phyloP scores from a whole-genome alignment of 2,888 invertebrate species.

The Scaptodrosophila latifasciaeformis region DNA sequence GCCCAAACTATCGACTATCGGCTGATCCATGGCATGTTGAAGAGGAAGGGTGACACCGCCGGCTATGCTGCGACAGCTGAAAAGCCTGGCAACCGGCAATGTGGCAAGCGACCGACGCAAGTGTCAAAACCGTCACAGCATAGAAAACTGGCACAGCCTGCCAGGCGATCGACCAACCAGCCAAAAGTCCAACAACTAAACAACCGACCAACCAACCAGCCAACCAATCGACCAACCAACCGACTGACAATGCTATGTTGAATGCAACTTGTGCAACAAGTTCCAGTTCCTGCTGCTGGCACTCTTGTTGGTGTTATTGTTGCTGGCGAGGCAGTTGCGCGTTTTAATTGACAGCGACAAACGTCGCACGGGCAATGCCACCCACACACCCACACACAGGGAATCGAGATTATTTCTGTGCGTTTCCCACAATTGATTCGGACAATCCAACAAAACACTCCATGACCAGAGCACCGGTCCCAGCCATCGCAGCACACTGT shows the following conservation, averaged over 20 bases:
- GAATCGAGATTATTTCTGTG: slow-evolving; percentile 52
- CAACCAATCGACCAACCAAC: slow-evolving; percentile 1
- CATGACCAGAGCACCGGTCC: slow-evolving; percentile 28
- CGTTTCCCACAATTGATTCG: slow-evolving; percentile 65
- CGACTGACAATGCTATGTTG: background rate
- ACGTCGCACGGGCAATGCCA: slow-evolving; percentile 57
- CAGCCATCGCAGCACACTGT: slow-evolving; percentile 3
- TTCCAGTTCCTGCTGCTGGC: slow-evolving; percentile 52
- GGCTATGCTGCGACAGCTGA: slow-evolving; percentile 16
- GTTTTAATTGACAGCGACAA: slow-evolving; percentile 65
- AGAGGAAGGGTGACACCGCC: slow-evolving; percentile 44
- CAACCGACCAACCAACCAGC: background rate
- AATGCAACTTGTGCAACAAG: slow-evolving; percentile 30
- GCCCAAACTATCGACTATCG: slow-evolving; percentile 45
- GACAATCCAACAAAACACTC: slow-evolving; percentile 42
- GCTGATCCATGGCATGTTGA: slow-evolving; percentile 57
- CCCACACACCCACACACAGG: slow-evolving; percentile 44
- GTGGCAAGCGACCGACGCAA: slow-evolving; percentile 19
- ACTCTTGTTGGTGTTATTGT: slow-evolving; percentile 27
- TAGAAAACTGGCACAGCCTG: slow-evolving; percentile 53
- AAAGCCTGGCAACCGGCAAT: slow-evolving; percentile 31
- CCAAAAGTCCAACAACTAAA: background rate
- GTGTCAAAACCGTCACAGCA: slow-evolving; percentile 56
- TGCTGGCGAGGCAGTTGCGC: slow-evolving; percentile 22
- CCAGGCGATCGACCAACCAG: background rate